Base-by-base conservation (phyloP, 2,888 invertebrate genomes). In the Meloe dianella region DNA sequence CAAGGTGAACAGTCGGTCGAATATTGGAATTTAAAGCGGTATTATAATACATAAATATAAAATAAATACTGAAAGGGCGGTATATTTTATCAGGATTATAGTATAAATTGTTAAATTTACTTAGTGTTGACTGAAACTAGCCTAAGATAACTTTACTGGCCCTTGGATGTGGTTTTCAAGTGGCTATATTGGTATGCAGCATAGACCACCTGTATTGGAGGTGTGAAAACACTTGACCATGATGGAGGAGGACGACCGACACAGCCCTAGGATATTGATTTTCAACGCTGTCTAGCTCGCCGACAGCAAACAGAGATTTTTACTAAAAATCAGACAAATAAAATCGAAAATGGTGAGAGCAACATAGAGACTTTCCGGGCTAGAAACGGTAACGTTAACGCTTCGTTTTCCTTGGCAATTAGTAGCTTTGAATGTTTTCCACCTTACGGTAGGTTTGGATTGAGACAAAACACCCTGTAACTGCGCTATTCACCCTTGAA, bases 81-180 rank as follows among this genome's bases (percentile, higher is more conserved):
- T 67, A 54, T 66, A 70, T 70, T 72, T 73, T 69, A 71, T 70
- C 65, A 66, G 71, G 72, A 74, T 73, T 73, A 72, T 9, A 70
- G 68, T 71, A 73, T 65, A 70, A 71, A 61, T n/a, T 59, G 65
- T 63, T 68, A 75, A 72, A 54, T 54, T 54, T 54, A 54, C 54
- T 54, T 54, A 14, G 54, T 54, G 54, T 68, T 68, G 60, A 66
- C 57, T 71, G 66, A 54, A 74, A 74, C 74, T 74, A 70, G 73
- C 74, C 74, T 75, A 74, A 74, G 74, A 74, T 73, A 75, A 75
- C 74, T 75, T 68, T 64, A 59, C 64, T 64, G 56, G 51, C 38
- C 66, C 61, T 60, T 54, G 24, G 56, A 22, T 63, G 60, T 63
- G 68, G 57, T 66, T 60, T 60, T 66, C 61, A 60, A 68, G 68